These are phyloP conservation scores for Bostrychus sinensis DNA, from an alignment of 2,113 vertebrate species.

Conservation along the genomic window DNA sequence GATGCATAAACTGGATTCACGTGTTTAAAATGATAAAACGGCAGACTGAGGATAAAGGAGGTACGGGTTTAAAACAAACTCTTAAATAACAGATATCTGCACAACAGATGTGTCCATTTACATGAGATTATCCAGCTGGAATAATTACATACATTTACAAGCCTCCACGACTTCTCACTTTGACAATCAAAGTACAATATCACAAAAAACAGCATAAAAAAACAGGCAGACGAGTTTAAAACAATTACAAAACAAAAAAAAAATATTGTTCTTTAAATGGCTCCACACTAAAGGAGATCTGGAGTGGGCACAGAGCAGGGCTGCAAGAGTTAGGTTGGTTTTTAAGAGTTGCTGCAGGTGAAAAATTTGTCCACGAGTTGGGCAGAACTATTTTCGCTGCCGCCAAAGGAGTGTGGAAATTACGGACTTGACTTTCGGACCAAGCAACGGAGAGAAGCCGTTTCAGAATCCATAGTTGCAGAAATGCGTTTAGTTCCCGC, in stretches of 20 bases:
- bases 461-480: no score
- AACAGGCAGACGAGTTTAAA: conserved; percentile 13
- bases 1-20: conserved; percentile 30
- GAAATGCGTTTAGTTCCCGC: no score
- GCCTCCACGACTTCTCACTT: conserved; percentile 41
- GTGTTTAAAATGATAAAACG: conserved; percentile 13
- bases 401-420: no score
- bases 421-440: no score
- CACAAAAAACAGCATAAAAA: conserved; percentile 3
- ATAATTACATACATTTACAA: conserved; percentile 69
- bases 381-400: no score
- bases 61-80: neutral
- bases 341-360: no score
- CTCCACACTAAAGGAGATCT: neutral
- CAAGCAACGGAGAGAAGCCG: no score
- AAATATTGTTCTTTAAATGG: conserved; percentile 16
- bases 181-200: conserved; percentile 40
- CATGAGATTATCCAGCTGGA: conserved; percentile 51
- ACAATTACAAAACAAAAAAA: conserved; percentile 13
- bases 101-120: conserved; percentile 32
- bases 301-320: no score
- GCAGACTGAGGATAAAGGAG: conserved; percentile 1
- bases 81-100: conserved; percentile 26
- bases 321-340: no score
- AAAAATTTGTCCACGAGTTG: no score